Evolutionary conservation across 2,797 vertebrate species (phyloP).

Genomic region (Muscicapa striata): DNA sequence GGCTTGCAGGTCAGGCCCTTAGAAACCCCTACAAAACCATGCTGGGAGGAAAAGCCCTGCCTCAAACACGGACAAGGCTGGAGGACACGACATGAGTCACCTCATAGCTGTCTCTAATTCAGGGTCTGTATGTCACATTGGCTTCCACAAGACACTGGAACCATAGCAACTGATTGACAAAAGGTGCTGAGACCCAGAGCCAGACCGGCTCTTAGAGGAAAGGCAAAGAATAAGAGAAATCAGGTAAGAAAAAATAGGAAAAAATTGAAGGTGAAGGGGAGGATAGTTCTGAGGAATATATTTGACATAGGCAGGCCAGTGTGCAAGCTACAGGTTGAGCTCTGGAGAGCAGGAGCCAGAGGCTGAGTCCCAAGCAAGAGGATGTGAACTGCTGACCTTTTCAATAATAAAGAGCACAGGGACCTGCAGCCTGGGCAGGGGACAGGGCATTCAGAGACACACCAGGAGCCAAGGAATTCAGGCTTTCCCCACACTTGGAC

Average conservation of each 20-base stretch:
- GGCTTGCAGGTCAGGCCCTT: background rate
- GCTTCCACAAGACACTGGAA: background rate
- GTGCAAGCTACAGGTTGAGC: background rate
- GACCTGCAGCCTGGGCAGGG: background rate
- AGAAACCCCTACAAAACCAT: background rate
- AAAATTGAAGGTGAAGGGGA: background rate
- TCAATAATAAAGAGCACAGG: background rate
- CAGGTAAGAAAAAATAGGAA: background rate
- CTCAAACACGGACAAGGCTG: background rate
- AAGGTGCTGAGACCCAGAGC: background rate
- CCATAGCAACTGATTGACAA: background rate
- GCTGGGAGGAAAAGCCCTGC: background rate
- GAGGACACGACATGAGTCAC: background rate
- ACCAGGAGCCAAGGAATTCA: background rate
- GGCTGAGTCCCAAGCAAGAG: background rate
- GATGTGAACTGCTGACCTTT: background rate
- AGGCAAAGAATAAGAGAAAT: background rate
- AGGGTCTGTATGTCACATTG: background rate
- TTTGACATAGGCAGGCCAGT: background rate
- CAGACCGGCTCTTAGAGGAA: background rate
- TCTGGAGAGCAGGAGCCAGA: background rate
- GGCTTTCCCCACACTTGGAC: background rate
- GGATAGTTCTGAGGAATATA: background rate
- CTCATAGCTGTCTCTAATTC: background rate
- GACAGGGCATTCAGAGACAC: background rate